Percentiles rank a stretch among this genome's conserved stretches.
Evolutionary conservation across 2,113 vertebrate genomes (phyloP).

Genomic region (Nothobranchius furzeri): DNA sequence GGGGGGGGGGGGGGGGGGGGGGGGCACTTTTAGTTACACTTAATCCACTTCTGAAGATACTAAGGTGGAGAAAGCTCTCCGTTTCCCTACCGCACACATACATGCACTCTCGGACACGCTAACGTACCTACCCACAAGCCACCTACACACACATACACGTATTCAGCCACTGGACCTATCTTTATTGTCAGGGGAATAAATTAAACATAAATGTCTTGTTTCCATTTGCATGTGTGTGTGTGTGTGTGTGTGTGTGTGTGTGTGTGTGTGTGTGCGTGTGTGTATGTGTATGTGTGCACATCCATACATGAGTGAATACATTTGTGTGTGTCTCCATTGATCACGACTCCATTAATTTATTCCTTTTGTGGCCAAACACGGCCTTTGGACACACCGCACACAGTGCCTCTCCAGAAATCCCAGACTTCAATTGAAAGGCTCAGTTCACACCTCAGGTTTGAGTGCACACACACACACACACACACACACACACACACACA

Average conservation of each 20-base stretch:
- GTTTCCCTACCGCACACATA: conserved; percentile 4
- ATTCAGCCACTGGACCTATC: conserved; percentile 26
- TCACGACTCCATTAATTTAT: conserved; percentile 60
- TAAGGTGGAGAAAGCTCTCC: conserved; percentile 12
- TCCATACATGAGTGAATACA: background rate
- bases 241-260: conserved; percentile 1
- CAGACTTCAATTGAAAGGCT: conserved; percentile 48
- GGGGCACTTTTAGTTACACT: conserved; percentile 43
- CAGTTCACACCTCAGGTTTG: conserved; percentile 37
- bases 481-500: conserved; percentile 1
- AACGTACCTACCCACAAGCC: conserved; percentile 32
- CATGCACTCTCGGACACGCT: conserved; percentile 14
- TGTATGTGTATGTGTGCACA: background rate
- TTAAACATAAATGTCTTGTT: conserved; percentile 37
- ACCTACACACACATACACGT: conserved; percentile 33
- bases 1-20: too few species aligned
- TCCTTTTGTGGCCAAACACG: conserved; percentile 53
- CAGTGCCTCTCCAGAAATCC: conserved; percentile 55
- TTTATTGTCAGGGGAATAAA: conserved; percentile 59
- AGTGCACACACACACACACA: background rate
- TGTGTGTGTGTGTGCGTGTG: background rate
- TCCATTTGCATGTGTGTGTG: conserved; percentile 13
- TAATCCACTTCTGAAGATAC: conserved; percentile 49
- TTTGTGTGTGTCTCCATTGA: conserved; percentile 40
- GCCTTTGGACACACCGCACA: conserved; percentile 48